phyloP scores from a whole-genome alignment of 2,113 vertebrate genomes.

The Syngnathus floridae region DNA sequence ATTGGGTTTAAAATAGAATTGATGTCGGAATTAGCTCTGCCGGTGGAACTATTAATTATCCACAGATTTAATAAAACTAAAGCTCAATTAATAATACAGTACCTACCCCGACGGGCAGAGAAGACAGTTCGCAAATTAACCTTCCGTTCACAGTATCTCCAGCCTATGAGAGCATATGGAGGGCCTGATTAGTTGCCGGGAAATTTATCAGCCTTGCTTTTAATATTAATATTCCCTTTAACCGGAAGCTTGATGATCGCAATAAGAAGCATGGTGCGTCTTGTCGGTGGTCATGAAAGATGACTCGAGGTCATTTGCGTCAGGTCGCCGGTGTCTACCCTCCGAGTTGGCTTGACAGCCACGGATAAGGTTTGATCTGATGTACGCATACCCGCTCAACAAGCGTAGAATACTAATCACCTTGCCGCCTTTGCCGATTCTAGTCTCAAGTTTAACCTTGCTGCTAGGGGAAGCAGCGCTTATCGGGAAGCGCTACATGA shows the following conservation, averaged over 20 bases:
- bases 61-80: slow-evolving; percentile 26
- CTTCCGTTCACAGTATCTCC: slow-evolving; percentile 29
- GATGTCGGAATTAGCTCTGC: slow-evolving; percentile 24
- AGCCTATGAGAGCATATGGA: slow-evolving; percentile 15
- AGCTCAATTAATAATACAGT: slow-evolving; percentile 31
- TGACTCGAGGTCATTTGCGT: slow-evolving; percentile 35
- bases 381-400: slow-evolving; percentile 27
- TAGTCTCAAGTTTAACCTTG: slow-evolving; percentile 38
- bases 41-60: slow-evolving; percentile 26
- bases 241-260: neutral
- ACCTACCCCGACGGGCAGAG: slow-evolving; percentile 25
- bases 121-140: slow-evolving; percentile 35
- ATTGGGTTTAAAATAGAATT: slow-evolving; percentile 3
- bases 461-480: slow-evolving; percentile 21
- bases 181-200: slow-evolving; percentile 1
- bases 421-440: slow-evolving; percentile 11
- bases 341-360: slow-evolving; percentile 24
- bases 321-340: slow-evolving; percentile 38
- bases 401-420: slow-evolving; percentile 38
- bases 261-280: neutral
- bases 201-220: slow-evolving; percentile 33
- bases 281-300: slow-evolving; percentile 26
- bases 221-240: slow-evolving; percentile 4
- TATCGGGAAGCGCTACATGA: slow-evolving; percentile 30
- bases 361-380: slow-evolving; percentile 22